Evolutionary conservation across 1,140 invertebrate genomes (phyloP).

Genomic region (Drosophila bocki): DNA sequence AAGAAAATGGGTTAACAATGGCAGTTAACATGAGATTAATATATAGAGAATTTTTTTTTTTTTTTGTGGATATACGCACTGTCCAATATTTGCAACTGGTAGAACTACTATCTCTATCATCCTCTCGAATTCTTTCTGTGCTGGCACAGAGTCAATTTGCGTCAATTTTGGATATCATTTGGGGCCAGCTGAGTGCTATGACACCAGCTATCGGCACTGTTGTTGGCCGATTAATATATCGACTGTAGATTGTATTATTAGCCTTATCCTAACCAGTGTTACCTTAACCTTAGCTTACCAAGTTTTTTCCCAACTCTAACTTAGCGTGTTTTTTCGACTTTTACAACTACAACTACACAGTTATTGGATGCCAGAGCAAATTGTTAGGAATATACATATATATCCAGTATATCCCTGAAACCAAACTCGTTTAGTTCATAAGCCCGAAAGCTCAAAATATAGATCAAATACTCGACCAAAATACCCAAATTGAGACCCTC

Average conservation of each 20-base stretch:
- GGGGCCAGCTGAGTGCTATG: neutral
- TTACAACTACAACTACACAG: conserved; percentile 3
- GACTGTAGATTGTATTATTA: conserved; percentile 39
- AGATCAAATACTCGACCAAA: conserved; percentile 25
- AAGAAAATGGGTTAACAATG: conserved; percentile 10
- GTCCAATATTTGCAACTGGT: conserved; percentile 50
- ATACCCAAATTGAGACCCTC: neutral
- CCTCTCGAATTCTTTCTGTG: conserved; percentile 22
- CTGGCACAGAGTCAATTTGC: conserved; percentile 45
- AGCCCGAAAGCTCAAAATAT: conserved; percentile 41
- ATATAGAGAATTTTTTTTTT: conserved; percentile 1
- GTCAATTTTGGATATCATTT: conserved; percentile 36
- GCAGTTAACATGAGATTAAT: conserved; percentile 3
- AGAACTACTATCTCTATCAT: neutral
- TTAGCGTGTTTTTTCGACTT: conserved; percentile 20
- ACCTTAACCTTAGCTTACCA: conserved; percentile 20
- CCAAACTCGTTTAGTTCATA: conserved; percentile 31
- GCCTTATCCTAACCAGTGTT: conserved; percentile 37
- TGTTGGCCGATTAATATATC: conserved; percentile 8
- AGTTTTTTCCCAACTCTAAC: conserved; percentile 5
- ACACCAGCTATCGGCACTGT: neutral
- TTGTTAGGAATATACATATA: conserved; percentile 31
- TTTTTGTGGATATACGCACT: conserved; percentile 28
- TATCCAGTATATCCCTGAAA: neutral
- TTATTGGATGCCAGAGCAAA: conserved; percentile 35